These are phyloP conservation scores for Calliopsis andreniformis DNA, from an alignment of 1,140 invertebrate genomes.

Conservation along the genomic window DNA sequence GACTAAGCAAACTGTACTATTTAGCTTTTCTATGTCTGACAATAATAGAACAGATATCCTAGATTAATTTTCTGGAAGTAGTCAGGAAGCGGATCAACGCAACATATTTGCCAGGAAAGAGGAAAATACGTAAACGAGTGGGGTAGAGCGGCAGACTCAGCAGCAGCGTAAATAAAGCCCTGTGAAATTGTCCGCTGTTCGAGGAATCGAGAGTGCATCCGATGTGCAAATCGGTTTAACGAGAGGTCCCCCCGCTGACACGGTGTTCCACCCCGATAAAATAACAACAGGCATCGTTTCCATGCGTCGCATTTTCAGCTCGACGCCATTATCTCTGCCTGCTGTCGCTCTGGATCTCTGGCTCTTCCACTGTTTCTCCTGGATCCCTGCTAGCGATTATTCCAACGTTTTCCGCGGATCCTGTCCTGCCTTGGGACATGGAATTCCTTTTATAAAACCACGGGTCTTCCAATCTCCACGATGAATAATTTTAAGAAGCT, in stretches of 20 bases:
- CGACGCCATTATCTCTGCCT: slow-evolving; percentile 60
- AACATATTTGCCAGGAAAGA: slow-evolving; percentile 35
- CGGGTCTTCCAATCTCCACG: too few relatives aligned
- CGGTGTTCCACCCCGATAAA: slow-evolving; percentile 50
- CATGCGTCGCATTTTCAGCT: slow-evolving; percentile 63
- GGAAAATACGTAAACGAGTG: slow-evolving; percentile 47
- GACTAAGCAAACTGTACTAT: too few relatives aligned
- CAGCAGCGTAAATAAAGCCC: slow-evolving; percentile 51
- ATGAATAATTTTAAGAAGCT: too few relatives aligned
- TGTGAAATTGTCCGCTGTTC: slow-evolving; percentile 69
- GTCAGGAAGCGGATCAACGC: slow-evolving; percentile 9
- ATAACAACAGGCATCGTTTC: slow-evolving; percentile 68
- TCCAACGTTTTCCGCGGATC: background rate
- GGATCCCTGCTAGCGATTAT: slow-evolving; percentile 24
- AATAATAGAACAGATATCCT: too few relatives aligned
- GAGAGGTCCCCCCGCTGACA: slow-evolving; percentile 32
- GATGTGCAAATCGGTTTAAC: slow-evolving; percentile 72
- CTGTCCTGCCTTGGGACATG: background rate
- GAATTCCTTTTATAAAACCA: slow-evolving; percentile 30
- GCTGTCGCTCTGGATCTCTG: background rate
- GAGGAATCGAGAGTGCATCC: slow-evolving; percentile 70
- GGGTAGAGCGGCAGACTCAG: background rate
- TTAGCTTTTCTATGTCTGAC: too few relatives aligned
- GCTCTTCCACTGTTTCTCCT: background rate
- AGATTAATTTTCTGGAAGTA: too few relatives aligned